Evolutionary conservation across 1,140 invertebrate species (phyloP).

Genomic region (Heliconius nattereri): DNA sequence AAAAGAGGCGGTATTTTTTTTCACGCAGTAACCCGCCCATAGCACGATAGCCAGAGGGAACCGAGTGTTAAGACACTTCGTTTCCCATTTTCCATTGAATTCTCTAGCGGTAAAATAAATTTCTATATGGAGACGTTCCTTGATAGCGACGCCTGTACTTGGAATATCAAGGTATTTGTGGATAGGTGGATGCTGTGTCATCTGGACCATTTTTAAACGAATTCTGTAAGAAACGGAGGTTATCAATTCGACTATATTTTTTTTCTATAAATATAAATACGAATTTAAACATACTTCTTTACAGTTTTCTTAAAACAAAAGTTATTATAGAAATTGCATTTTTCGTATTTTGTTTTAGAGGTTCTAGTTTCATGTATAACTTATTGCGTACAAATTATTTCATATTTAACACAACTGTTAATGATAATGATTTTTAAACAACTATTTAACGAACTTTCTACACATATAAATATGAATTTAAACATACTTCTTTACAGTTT

Average conservation of each 20-base stretch:
- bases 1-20: neutral
- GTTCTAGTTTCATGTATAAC: neutral
- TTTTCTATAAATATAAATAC: conserved; percentile 3
- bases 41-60: too few relatives aligned
- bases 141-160: conserved; percentile 12
- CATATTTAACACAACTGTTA: too few relatives aligned
- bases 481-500: too few relatives aligned
- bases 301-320: neutral
- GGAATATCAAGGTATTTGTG: conserved; percentile 14
- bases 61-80: too few relatives aligned
- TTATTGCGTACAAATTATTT: neutral
- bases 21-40: too few relatives aligned
- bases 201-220: conserved; percentile 15
- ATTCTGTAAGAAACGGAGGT: too few relatives aligned
- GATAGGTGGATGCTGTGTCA: neutral
- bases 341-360: neutral
- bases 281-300: neutral
- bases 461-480: too few relatives aligned
- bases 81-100: too few relatives aligned
- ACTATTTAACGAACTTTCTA: too few relatives aligned
- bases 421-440: too few relatives aligned
- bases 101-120: neutral
- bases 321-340: neutral
- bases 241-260: too few relatives aligned
- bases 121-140: neutral